Conservation (phyloP, 2,888 invertebrate genomes). For the Eupithecia pulchellata region DNA sequence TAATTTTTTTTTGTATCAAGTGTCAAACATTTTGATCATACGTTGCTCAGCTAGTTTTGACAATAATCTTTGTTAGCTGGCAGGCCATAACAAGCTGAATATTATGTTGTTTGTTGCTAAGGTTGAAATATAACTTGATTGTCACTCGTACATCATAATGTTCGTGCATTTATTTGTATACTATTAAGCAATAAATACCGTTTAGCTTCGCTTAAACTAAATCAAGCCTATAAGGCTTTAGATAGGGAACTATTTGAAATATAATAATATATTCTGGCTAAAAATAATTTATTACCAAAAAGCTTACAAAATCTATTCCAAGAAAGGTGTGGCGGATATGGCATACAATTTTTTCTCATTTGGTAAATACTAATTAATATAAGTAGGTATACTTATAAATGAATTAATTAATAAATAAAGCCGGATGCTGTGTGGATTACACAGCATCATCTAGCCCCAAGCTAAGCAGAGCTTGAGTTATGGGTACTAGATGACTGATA, state of each 20-base stretch:
- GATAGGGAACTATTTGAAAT: not conserved
- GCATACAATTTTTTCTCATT: not conserved
- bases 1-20: not conserved
- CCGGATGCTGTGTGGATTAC: no score
- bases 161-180: slow-evolving; percentile 23
- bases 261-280: not conserved
- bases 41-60: slow-evolving; percentile 18
- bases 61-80: not conserved
- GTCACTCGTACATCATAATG: slow-evolving; percentile 33
- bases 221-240: not conserved
- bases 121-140: slow-evolving; percentile 27
- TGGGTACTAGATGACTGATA: no score
- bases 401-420: no score
- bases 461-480: no score
- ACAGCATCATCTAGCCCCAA: no score
- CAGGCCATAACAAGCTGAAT: slow-evolving; percentile 17
- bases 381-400: no score
- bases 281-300: not conserved
- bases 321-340: not conserved
- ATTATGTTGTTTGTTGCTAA: slow-evolving; percentile 24
- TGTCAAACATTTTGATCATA: not conserved
- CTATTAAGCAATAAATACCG: slow-evolving; percentile 14
- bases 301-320: not conserved
- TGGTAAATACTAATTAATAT: no score
- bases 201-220: slow-evolving; percentile 20